Conservation (phyloP, 2,888 invertebrate genomes). For the Xanthia togata region DNA sequence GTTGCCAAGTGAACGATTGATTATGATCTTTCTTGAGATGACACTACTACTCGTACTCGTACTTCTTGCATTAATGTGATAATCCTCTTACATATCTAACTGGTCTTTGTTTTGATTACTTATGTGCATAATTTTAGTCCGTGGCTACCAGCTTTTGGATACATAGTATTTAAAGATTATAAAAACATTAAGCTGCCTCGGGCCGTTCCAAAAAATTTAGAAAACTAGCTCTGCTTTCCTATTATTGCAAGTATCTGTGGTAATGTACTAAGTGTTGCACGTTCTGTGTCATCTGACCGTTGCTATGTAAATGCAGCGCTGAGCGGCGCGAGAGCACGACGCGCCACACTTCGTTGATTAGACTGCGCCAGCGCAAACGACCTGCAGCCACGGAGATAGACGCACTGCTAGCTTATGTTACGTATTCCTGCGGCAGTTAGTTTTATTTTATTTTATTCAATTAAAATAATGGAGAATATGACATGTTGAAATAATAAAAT, state of each 20-base stretch:
- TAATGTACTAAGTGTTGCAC: background rate
- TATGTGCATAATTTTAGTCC: background rate
- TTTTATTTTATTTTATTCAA: background rate
- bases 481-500: background rate
- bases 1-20: background rate
- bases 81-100: background rate
- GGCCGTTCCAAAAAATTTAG: background rate
- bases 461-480: background rate
- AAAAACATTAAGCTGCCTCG: background rate
- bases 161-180: background rate
- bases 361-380: conserved; percentile 42
- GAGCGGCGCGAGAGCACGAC: conserved; percentile 45
- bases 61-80: too few relatives aligned
- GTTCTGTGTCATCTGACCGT: conserved; percentile 35
- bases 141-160: background rate
- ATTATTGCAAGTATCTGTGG: background rate
- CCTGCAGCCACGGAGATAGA: background rate
- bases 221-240: background rate
- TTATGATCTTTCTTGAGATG: background rate
- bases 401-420: background rate
- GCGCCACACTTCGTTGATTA: conserved; percentile 57
- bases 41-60: too few relatives aligned
- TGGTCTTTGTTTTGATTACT: background rate
- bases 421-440: background rate
- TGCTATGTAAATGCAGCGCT: conserved; percentile 33